phyloP scores from a whole-genome alignment of 2,888 invertebrate genomes.

The Leptinotarsa peninsularis region DNA sequence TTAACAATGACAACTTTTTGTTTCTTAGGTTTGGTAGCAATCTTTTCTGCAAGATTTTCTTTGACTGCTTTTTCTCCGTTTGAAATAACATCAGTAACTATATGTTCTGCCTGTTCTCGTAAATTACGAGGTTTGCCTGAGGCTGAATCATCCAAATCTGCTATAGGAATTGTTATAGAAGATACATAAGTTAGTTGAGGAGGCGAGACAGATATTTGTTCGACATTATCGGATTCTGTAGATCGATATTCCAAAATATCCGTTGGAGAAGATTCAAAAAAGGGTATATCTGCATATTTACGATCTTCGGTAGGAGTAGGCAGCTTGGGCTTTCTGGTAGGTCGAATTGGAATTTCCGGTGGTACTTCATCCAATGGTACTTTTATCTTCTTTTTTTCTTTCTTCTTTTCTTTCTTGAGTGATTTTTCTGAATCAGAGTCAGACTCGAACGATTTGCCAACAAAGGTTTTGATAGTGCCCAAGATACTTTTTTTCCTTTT shows the following conservation, averaged over 20 bases:
- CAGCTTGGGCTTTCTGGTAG: constrained; percentile 60
- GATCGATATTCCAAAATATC: constrained; percentile 45
- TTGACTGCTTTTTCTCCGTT: constrained; percentile 40
- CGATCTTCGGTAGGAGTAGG: constrained; percentile 58
- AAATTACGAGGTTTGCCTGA: constrained; percentile 42
- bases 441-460: constrained; percentile 63
- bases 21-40: constrained; percentile 48
- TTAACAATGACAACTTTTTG: constrained; percentile 53
- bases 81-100: constrained; percentile 48
- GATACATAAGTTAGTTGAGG: constrained; percentile 14
- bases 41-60: constrained; percentile 32
- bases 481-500: constrained; percentile 63
- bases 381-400: constrained; percentile 53
- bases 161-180: constrained; percentile 42
- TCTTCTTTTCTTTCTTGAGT: constrained; percentile 58
- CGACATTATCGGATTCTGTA: constrained; percentile 27
- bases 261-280: constrained; percentile 57
- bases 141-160: constrained; percentile 46
- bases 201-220: constrained; percentile 7
- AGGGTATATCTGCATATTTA: constrained; percentile 61
- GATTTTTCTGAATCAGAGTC: constrained; percentile 65
- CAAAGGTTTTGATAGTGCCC: constrained; percentile 63
- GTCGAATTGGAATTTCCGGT: constrained; percentile 50
- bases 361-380: constrained; percentile 53
- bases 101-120: constrained; percentile 50